Base-by-base conservation (phyloP, 2,888 invertebrate genomes). In the Rhopalosiphum nymphaeae region DNA sequence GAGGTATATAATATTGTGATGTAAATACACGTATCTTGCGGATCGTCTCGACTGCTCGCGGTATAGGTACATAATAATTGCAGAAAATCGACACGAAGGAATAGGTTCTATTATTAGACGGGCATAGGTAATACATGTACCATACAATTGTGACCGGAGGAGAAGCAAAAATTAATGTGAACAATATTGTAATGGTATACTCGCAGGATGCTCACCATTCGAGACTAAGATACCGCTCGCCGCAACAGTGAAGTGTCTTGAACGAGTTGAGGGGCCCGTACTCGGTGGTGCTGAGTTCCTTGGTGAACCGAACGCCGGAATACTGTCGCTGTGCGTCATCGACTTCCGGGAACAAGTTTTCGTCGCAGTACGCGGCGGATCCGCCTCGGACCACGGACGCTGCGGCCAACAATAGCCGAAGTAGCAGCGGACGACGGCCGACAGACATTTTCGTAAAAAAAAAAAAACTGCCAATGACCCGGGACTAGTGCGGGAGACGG, bases 201-300 rank as follows among this genome's bases (percentile, higher is more conserved):
- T 53, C 53, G 53, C 21, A 11, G 53, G 36, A 56, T 25, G 56
- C 97, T 97, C 95, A 98, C 98, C 98, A 98, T 96, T 98, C 98
- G 95, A 98, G 97, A 96, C 97, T 98, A 95, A 97, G 96, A 95
- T 97, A 98, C 95, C 97, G 97, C 95, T 97, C 97, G 93, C 97
- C 97, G 95, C 98, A 98, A 96, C 98, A 98, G 95, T 98, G 97
- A 89, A 98, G 97, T 95, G 97, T 97, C 96, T 98, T 98, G 96
- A 97, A 97, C 95, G 97, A 96, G 94, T 97, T 97, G 94, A 97
- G 96, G 95, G 97, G 97, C 26, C 97, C 97, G 95, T 97, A 98
- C 95, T 98, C 98, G 95, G 96, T 96, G 26, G 96, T 96, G 94
- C 97, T 97, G 11, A 97, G 97, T 95, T 98, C 98, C 95, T 98